Percentiles rank a stretch among this genome's conserved stretches.
Conservation (phyloP, 2,888 invertebrate genomes). For the Aspidapion aeneum region DNA sequence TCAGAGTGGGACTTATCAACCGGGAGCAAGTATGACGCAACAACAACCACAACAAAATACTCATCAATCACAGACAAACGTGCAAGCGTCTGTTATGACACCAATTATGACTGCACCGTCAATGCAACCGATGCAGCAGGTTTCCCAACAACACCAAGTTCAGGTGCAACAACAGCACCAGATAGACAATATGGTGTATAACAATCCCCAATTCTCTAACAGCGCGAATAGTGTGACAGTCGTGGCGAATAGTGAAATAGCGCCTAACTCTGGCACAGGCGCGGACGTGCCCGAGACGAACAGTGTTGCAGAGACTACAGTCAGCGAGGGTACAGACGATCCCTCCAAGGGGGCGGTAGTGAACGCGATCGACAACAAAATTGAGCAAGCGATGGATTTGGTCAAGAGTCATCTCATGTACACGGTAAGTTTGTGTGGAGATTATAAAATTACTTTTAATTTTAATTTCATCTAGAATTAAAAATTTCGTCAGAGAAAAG, state of each 20-base stretch:
- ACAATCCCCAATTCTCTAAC: constrained; percentile 45
- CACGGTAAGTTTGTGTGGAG: constrained; percentile 50
- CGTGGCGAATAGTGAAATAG: constrained; percentile 31
- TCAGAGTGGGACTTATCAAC: constrained; percentile 23
- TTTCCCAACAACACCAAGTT: constrained; percentile 14
- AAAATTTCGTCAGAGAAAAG: neutral
- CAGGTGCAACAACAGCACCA: constrained; percentile 15
- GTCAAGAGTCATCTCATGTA: constrained; percentile 78
- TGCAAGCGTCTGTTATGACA: neutral
- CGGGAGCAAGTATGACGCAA: constrained; percentile 14
- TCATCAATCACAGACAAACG: neutral
- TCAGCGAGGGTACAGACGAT: constrained; percentile 37
- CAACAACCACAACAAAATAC: constrained; percentile 14
- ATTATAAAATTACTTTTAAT: neutral
- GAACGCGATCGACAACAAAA: constrained; percentile 75
- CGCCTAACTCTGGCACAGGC: no score
- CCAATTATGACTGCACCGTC: constrained; percentile 24
- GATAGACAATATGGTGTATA: constrained; percentile 40
- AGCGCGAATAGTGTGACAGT: constrained; percentile 42
- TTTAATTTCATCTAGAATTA: neutral
- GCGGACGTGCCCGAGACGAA: constrained; percentile 27
- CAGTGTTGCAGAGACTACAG: constrained; percentile 31
- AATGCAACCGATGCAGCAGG: constrained; percentile 11
- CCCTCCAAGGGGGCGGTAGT: constrained; percentile 47
- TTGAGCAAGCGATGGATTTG: constrained; percentile 77